Base-by-base conservation (phyloP, 2,797 vertebrate species). In the Danio tinwini region DNA sequence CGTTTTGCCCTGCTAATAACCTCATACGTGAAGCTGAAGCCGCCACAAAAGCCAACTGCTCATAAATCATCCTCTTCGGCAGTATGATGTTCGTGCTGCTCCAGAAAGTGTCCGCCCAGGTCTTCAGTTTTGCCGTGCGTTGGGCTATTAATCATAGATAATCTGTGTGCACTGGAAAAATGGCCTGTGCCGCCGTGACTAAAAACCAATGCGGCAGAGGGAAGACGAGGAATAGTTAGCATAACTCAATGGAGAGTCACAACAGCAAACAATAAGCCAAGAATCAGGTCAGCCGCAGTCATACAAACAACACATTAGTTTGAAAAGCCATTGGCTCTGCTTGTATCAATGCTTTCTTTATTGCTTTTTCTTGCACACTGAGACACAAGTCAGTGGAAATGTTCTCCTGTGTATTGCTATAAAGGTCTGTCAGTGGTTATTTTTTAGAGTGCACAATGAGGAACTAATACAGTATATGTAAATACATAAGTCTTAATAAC, bases 111-210 rank as follows among this genome's bases (percentile, higher is more conserved):
- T 74, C 77, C 58, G 58, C 75, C 71, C 75, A 55, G 19, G 71
- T 74, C 75, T 63, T 78, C 39, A 81, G 75, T 29, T 74, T 52
- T 49, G 58, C 61, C 78, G 17, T 13, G 11, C 47, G 63, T 40
- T 19, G 10, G 40, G 47, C 75, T 59, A 81, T 85, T 81, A 53
- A 64, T 63, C 84, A 77, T 14, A 21, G 64, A 14, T 63, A 75
- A 73, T 42, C 61, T 77, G 50, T 21, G 39, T n/a, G 50, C 9
- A n/a, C n/a, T 45, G 55, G 19, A 29, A 59, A 44, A 65, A 67
- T 47, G 6, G 0, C 17, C 45, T 61, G 55, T 45, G 14, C 17
- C 16, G 71, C 14, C 70, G 6, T 13, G 29, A 49, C 52, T 42
- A 49, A 37, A 68, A 68, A 12, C 52, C 55, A 71, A 71, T 55